Percentiles rank a stretch among this genome's conserved stretches.
Conservation (phyloP, 2,888 invertebrate genomes). For the Merodon equestris region DNA sequence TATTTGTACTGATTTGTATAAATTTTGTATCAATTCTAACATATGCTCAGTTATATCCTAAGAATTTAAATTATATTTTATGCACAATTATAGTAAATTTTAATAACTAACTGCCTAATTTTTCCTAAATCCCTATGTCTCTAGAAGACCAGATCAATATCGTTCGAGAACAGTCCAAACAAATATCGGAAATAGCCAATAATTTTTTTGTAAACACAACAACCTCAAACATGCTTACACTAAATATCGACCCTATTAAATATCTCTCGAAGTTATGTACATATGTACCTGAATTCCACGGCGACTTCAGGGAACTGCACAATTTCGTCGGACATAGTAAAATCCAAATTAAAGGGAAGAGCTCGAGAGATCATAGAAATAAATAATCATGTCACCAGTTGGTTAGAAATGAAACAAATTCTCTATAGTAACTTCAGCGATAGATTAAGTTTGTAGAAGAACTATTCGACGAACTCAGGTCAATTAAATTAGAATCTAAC, state of each 20-base stretch:
- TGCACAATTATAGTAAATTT: too few species aligned
- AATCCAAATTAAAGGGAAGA: constrained; percentile 7
- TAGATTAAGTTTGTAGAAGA: constrained; percentile 29
- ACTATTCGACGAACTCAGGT: constrained; percentile 34
- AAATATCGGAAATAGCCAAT: constrained; percentile 7
- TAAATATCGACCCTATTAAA: constrained; percentile 22
- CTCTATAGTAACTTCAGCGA: constrained; percentile 47
- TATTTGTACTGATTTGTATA: too few species aligned
- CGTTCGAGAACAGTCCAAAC: constrained; percentile 1
- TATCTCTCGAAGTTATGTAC: constrained; percentile 16
- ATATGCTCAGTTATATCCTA: too few species aligned
- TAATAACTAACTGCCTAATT: too few species aligned
- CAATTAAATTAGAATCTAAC: constrained; percentile 24
- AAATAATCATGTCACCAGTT: constrained; percentile 6
- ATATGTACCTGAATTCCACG: constrained; percentile 26
- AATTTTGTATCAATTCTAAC: too few species aligned
- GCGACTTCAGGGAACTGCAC: too few species aligned
- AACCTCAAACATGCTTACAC: constrained; percentile 13
- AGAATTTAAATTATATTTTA: too few species aligned
- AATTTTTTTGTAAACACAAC: constrained; percentile 1
- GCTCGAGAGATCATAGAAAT: constrained; percentile 3
- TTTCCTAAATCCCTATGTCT: too few species aligned
- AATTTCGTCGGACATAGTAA: constrained; percentile 19
- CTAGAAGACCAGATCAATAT: too few species aligned
- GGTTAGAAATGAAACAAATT: constrained; percentile 25